Evolutionary conservation across 1,140 invertebrate species (phyloP), one percentile per base, ranked within the genome.

Genomic region (Episyrphus balteatus): DNA sequence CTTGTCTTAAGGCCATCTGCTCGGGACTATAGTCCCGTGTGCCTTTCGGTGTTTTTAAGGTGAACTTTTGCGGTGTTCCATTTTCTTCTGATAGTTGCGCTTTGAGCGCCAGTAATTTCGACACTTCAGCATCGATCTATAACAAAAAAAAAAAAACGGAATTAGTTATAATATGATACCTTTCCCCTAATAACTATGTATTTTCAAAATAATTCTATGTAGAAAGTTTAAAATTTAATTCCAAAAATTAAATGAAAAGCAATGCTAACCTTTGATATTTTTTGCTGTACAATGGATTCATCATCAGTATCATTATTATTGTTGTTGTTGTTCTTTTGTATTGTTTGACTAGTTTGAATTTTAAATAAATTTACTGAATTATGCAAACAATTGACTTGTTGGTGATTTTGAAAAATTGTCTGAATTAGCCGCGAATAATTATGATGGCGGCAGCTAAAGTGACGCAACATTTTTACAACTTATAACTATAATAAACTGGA

Each of bases 11-110:
- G 1, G 88, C 83, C 92, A 98, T 99, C 70, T 98, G 92, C 56
- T 87, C 77, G 0, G 96, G 92, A 48, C 79, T 83, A 73, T 91
- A 98, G 69, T 99, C 97, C 50, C 92, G 75, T 0, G 96, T 99
- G 2, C 97, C 97, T 73, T 99, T 95, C 3, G 90, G 82, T 9
- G 88, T 92, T 76, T 95, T 95, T 31, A 94, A 80, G 3, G 77
- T 80, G 61, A 92, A 86, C 63, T 92, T 92, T 50, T 86, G 81
- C 47, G 68, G 68, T 49, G 58, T 55, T 21, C 58, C 58, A 47
- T 71, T 68, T 49, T 80, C 77, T 55, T 76, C 74, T 12, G 72
- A 75, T 10, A 90, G 56, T 61, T 84, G 78, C 15, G 82, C 78
- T 74, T 93, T 93, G 5, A 92, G 60, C 42, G 82, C 78, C 44